phyloP scores from a whole-genome alignment of 2,113 vertebrate species.

The Pipra filicauda region DNA sequence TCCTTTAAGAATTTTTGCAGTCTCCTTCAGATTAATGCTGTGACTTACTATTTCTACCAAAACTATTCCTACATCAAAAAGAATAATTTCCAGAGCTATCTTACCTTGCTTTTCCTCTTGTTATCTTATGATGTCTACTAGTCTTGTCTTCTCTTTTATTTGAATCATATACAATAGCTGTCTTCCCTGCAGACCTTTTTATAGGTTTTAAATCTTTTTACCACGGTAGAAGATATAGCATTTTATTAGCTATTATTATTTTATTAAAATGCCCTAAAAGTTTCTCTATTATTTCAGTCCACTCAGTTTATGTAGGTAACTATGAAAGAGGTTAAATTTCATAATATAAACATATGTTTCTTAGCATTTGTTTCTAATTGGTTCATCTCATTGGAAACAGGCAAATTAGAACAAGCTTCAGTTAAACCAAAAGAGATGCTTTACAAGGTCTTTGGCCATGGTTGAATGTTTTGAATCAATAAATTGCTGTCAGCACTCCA shows the following conservation, averaged over 20 bases:
- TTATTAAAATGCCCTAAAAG: not conserved
- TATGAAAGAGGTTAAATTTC: not conserved
- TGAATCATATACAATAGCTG: not conserved
- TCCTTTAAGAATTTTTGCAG: not conserved
- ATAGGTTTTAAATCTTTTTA: not conserved
- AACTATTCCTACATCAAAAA: not conserved
- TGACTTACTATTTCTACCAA: not conserved
- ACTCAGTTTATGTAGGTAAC: not conserved
- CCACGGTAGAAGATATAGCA: not conserved
- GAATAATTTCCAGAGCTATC: not conserved
- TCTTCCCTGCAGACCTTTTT: not conserved
- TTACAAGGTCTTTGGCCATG: not conserved
- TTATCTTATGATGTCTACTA: not conserved
- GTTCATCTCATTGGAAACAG: not conserved
- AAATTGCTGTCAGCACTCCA: not conserved
- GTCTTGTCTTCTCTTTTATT: not conserved
- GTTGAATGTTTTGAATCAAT: not conserved
- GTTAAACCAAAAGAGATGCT: not conserved
- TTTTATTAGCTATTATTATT: not conserved
- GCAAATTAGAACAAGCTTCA: not conserved
- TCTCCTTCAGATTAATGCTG: not conserved
- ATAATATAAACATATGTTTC: not conserved
- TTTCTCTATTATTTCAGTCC: not conserved
- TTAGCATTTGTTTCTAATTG: not conserved
- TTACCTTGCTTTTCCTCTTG: not conserved